These are phyloP conservation scores for Antigone vipio DNA, from an alignment of 2,113 vertebrate species.

Conservation along the genomic window DNA sequence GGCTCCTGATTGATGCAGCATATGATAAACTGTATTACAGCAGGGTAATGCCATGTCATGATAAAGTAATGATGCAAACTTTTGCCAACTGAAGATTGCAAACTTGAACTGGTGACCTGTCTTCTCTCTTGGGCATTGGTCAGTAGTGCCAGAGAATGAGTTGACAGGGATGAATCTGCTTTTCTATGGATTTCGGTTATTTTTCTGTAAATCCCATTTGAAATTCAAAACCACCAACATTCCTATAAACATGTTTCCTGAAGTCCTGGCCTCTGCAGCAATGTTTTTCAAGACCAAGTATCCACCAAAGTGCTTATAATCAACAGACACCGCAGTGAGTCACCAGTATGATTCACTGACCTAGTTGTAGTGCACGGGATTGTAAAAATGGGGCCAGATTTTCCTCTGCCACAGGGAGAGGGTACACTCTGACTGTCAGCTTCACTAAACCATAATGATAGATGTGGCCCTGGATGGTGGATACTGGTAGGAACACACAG, in stretches of 20 bases:
- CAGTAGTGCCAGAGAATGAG: not conserved
- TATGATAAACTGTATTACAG: not conserved
- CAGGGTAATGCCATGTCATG: not conserved
- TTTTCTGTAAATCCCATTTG: not conserved
- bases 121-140: not conserved
- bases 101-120: not conserved
- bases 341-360: slow-evolving; percentile 53
- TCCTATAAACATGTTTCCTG: not conserved
- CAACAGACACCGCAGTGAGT: slow-evolving; percentile 14
- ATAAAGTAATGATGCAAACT: not conserved
- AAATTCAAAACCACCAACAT: not conserved
- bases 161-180: not conserved
- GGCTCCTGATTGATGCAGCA: not conserved
- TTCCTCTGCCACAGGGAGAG: not conserved
- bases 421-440: not conserved
- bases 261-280: not conserved
- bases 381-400: not conserved
- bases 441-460: not conserved
- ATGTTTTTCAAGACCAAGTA: not conserved
- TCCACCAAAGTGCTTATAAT: not conserved
- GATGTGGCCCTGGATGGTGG: not conserved
- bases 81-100: not conserved
- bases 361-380: slow-evolving; percentile 13
- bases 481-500: not conserved
- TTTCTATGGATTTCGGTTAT: not conserved